A percentile compares a stretch with the other conserved stretches of the same genome.
These are phyloP conservation scores for Helostoma temminkii DNA, from an alignment of 2,797 vertebrate species.

Conservation along the genomic window DNA sequence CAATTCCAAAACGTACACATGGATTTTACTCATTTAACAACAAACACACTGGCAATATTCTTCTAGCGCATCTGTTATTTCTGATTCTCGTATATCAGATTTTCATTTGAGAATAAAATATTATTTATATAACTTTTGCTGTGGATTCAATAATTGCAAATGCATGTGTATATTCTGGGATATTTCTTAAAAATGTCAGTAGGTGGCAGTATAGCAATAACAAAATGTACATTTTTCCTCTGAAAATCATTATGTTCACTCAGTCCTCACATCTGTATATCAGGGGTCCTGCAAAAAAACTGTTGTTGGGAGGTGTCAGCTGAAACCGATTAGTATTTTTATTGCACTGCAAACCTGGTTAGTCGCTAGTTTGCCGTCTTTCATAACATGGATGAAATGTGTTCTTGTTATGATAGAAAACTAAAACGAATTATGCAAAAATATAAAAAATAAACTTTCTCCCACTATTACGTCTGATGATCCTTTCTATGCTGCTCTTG, in stretches of 20 bases:
- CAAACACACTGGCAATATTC: no score
- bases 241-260: background rate
- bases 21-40: no score
- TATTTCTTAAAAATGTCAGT: constrained; percentile 25
- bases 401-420: constrained; percentile 48
- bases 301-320: constrained; percentile 13
- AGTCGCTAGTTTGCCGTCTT: constrained; percentile 21
- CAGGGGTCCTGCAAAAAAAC: background rate
- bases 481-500: background rate
- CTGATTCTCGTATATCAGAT: no score
- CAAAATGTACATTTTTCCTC: constrained; percentile 1
- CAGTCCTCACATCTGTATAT: constrained; percentile 22
- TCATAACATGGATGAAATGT: constrained; percentile 20
- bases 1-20: no score
- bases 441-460: constrained; percentile 35
- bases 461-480: constrained; percentile 5
- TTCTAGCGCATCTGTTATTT: no score
- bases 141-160: background rate
- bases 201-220: constrained; percentile 54
- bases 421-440: constrained; percentile 38
- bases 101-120: background rate
- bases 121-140: background rate
- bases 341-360: constrained; percentile 28
- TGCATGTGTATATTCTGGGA: background rate
- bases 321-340: constrained; percentile 10